These are phyloP conservation scores for Nomada hirtipes DNA, from an alignment of 2,888 invertebrate species.

Conservation along the genomic window DNA sequence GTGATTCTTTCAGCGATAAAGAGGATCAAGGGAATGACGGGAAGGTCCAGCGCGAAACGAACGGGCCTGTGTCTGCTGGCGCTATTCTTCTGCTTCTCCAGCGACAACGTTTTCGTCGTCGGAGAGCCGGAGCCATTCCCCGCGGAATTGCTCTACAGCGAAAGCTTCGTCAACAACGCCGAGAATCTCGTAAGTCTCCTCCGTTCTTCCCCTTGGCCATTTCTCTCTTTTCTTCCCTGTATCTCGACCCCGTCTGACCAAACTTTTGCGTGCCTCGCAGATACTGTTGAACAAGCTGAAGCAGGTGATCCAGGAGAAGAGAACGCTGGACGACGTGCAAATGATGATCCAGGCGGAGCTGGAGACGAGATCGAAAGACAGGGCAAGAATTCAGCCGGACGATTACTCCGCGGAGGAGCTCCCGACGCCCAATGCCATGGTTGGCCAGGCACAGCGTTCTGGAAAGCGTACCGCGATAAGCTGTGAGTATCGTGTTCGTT, in stretches of 20 bases:
- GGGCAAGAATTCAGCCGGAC: conserved; percentile 38
- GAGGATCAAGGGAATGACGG: conserved; percentile 77
- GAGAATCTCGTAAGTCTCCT: conserved; percentile 71
- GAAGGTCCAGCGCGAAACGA: conserved; percentile 64
- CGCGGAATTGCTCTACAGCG: conserved; percentile 70
- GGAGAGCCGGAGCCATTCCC: conserved; percentile 75
- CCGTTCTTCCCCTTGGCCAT: neutral
- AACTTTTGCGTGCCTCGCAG: conserved; percentile 35
- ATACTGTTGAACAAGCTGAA: conserved; percentile 74
- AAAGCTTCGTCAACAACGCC: conserved; percentile 69
- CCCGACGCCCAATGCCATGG: conserved; percentile 77
- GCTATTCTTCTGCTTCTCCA: conserved; percentile 64
- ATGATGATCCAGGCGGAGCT: conserved; percentile 76
- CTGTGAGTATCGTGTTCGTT: conserved; percentile 53
- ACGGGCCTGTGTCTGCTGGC: conserved; percentile 75
- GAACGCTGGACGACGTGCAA: conserved; percentile 76
- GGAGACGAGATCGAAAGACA: conserved; percentile 69
- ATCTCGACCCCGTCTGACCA: neutral
- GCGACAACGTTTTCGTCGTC: conserved; percentile 63
- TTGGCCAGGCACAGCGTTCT: conserved; percentile 63
- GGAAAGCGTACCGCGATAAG: conserved; percentile 80
- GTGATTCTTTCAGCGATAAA: conserved; percentile 57
- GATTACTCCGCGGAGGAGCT: conserved; percentile 74
- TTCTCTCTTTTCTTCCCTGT: neutral
- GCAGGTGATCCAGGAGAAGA: conserved; percentile 72